Percentiles rank a stretch among this genome's conserved stretches.
Conservation (phyloP, 2,113 vertebrate genomes). For the Tauraco erythrolophus region DNA sequence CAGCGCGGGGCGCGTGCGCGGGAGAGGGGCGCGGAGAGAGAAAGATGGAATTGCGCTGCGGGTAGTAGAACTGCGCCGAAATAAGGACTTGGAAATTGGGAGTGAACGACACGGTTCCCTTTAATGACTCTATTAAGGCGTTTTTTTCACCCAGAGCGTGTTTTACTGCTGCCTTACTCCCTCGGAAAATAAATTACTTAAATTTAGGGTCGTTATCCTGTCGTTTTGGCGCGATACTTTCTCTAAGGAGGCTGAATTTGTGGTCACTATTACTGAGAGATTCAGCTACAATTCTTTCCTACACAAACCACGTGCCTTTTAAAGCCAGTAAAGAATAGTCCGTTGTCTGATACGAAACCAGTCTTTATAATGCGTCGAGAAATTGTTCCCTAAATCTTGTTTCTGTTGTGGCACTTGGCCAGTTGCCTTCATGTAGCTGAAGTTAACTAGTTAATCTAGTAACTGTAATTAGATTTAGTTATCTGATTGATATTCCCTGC, state of each 20-base stretch:
- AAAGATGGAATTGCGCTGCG: too few species aligned
- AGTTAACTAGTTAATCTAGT: background rate
- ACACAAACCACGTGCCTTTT: background rate
- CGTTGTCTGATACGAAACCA: background rate
- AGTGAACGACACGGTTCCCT: background rate
- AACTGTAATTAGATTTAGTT: conserved; percentile 12
- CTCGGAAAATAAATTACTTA: background rate
- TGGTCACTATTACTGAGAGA: background rate
- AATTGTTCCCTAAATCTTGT: background rate
- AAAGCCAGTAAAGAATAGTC: background rate
- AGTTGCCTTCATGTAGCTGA: background rate
- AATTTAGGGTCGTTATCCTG: background rate
- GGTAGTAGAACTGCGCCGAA: background rate
- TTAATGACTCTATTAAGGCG: background rate
- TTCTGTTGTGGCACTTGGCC: background rate
- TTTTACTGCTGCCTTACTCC: background rate
- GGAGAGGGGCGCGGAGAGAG: too few species aligned
- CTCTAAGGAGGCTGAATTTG: background rate
- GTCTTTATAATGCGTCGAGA: background rate
- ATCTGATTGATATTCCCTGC: conserved; percentile 36
- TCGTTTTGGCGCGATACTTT: background rate
- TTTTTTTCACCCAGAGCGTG: background rate
- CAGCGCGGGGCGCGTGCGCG: too few species aligned
- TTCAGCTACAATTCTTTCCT: background rate
- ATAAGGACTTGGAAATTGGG: background rate